Base-by-base conservation (phyloP, 2,797 vertebrate species). In the Aphelocoma californica region DNA sequence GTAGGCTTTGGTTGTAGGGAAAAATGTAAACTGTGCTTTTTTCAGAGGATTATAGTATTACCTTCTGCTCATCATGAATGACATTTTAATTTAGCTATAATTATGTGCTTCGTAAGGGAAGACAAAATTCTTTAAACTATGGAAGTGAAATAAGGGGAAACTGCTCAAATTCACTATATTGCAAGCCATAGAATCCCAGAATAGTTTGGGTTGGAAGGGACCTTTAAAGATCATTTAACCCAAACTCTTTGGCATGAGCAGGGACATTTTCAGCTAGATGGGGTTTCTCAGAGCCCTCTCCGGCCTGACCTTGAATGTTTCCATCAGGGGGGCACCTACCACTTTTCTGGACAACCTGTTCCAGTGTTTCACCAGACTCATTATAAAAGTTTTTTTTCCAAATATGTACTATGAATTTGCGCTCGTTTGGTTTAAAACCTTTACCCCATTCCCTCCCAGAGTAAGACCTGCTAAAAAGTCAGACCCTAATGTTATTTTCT, bases 241-340 rank as follows among this genome's bases (percentile, higher is more conserved):
- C 10, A 47, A 9, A 3, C 3, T 25, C 14, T 10, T 45, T 58
- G 26, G 11, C 1, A 0, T 29, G 0, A 73, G 9, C 10, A 81
- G 32, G 34, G 26, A 14, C 11, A 12, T 42, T 12, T 69, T 72
- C 9, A 24, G 12, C 18, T 28, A 18, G 18, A 58, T 14, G 12
- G 12, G 8, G 2, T 50, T 83, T 10, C 29, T 86, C 42, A 80
- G 29, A 47, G 19, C 19, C 5, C 13, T 1, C 0, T 81, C 16
- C 14, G 25, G 3, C 9, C 11, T 85, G 56, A 25, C 11, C 5
- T 24, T 47, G 9, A 48, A 25, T 44, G 6, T 51, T 70, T 51
- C 21, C 25, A 72, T 18, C 7, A 18, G 17, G 45, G 23, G 9
- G 7, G 1, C 26, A 26, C 38, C 7, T 57, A n/a, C 12, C 5